phyloP scores from a whole-genome alignment of 2,888 invertebrate species.

The Diarsia dahlii region DNA sequence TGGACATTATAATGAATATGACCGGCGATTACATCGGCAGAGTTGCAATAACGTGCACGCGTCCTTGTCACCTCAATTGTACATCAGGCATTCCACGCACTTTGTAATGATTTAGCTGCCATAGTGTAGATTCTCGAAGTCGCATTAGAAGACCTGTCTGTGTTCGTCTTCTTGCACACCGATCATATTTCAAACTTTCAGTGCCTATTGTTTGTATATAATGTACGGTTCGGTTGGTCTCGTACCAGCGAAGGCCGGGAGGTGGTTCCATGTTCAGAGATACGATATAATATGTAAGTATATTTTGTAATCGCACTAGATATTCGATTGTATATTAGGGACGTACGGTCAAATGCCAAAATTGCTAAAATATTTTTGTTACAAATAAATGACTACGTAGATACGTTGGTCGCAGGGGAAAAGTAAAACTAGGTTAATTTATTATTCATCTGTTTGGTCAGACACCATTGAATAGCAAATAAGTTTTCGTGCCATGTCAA shows the following conservation, averaged over 20 bases:
- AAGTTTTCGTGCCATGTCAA: conserved; percentile 37
- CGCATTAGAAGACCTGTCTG: conserved; percentile 63
- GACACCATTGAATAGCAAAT: conserved; percentile 37
- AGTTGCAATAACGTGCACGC: conserved; percentile 51
- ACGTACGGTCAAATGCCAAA: conserved; percentile 80
- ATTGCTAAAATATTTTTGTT: conserved; percentile 84
- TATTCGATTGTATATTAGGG: conserved; percentile 78
- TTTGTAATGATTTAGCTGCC: conserved; percentile 80
- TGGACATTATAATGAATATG: conserved; percentile 38
- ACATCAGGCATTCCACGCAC: conserved; percentile 81
- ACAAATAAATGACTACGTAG: conserved; percentile 69
- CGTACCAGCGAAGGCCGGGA: conserved; percentile 66
- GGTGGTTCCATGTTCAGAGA: conserved; percentile 83
- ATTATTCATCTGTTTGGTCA: conserved; percentile 21
- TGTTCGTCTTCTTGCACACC: conserved; percentile 71
- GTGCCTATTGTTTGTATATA: conserved; percentile 87
- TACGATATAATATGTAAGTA: conserved; percentile 85
- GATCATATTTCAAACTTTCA: conserved; percentile 80
- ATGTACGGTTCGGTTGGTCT: conserved; percentile 73
- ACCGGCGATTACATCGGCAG: conserved; percentile 59
- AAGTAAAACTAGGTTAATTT: conserved; percentile 19
- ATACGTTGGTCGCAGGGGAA: conserved; percentile 54
- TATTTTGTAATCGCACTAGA: conserved; percentile 84
- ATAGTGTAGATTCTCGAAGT: conserved; percentile 72
- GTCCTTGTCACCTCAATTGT: conserved; percentile 74